A percentile compares a stretch with the other conserved stretches of the same genome.
Evolutionary conservation across 37 sponge, comb jelly and placozoan genomes (phyloP).

Genomic region (Corticium candelabrum): DNA sequence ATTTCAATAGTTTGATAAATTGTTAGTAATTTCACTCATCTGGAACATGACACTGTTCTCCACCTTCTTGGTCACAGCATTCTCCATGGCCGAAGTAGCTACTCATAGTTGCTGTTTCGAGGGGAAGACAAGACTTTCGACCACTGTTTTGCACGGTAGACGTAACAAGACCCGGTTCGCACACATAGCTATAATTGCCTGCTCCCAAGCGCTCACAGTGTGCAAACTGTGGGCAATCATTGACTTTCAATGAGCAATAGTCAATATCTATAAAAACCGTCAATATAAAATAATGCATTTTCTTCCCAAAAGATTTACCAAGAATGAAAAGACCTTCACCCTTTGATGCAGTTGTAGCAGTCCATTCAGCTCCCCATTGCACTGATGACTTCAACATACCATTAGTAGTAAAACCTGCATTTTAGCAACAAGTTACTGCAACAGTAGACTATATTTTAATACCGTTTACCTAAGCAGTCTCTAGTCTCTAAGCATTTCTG

Average conservation of each 20-base stretch:
- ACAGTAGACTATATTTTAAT: neutral
- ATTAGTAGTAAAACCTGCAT: neutral
- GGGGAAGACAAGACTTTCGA: too few relatives aligned
- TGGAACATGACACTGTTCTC: too few relatives aligned
- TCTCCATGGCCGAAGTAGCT: too few relatives aligned
- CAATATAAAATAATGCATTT: neutral
- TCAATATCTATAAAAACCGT: constrained; percentile 47
- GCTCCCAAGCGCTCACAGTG: constrained; percentile 31
- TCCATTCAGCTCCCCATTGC: neutral
- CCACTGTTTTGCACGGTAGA: too few relatives aligned
- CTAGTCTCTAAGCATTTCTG: neutral
- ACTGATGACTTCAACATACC: neutral
- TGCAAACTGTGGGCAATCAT: constrained; percentile 41
- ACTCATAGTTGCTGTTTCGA: too few relatives aligned
- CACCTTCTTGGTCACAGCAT: too few relatives aligned
- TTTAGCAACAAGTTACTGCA: neutral
- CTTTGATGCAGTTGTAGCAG: neutral
- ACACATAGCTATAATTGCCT: constrained; percentile 51
- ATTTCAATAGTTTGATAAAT: too few relatives aligned
- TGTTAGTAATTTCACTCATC: too few relatives aligned
- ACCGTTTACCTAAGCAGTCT: neutral
- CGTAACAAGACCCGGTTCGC: too few relatives aligned
- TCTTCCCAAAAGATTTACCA: neutral
- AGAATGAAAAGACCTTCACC: neutral
- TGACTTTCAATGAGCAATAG: constrained; percentile 36